Evolutionary conservation across 2,113 vertebrate species (phyloP).

Genomic region (Calonectris borealis): DNA sequence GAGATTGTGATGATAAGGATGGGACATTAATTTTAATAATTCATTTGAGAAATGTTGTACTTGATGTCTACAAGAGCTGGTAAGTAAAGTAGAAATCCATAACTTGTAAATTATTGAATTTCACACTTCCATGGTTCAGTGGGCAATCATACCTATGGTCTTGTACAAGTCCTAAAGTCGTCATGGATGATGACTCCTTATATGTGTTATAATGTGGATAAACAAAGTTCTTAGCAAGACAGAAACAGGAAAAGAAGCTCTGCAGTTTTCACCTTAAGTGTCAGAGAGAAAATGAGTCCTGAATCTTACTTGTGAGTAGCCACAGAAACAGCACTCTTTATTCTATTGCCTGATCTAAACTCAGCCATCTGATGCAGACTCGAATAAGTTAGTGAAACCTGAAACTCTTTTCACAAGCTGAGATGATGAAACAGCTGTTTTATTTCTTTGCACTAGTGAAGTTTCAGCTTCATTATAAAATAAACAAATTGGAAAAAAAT

Average conservation of each 20-base stretch:
- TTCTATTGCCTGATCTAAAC: neutral
- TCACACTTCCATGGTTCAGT: neutral
- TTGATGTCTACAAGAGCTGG: neutral
- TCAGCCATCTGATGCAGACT: neutral
- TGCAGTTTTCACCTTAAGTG: neutral
- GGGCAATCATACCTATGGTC: neutral
- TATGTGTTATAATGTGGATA: neutral
- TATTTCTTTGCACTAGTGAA: neutral
- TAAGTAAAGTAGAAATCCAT: neutral
- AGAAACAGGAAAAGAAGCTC: neutral
- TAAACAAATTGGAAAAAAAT: neutral
- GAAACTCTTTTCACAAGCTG: neutral
- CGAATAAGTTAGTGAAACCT: neutral
- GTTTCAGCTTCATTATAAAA: neutral
- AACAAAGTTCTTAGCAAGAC: neutral
- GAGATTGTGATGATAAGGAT: neutral
- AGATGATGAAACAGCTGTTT: neutral
- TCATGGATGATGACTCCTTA: neutral
- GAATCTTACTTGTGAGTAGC: neutral
- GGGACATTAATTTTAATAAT: neutral
- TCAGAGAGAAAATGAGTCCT: neutral
- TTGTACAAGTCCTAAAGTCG: neutral
- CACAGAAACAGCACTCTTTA: neutral
- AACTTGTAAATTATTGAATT: constrained; percentile 7
- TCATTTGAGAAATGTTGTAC: neutral